These are phyloP conservation scores for Perizoma affinitatum DNA, from an alignment of 2,888 invertebrate species.

Conservation along the genomic window DNA sequence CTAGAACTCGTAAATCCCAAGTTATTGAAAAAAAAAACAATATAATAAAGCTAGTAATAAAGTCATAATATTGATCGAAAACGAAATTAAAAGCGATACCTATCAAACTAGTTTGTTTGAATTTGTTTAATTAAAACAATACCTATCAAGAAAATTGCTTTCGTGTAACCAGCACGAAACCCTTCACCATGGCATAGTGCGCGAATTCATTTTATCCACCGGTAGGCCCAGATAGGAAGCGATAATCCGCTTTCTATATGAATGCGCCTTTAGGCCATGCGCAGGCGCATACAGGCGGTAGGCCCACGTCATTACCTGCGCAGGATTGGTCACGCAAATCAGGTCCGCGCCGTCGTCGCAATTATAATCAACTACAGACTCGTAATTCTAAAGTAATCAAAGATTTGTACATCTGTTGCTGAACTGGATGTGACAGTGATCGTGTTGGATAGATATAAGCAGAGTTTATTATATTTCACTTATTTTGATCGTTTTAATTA, in stretches of 20 bases:
- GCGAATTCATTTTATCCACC: too few relatives aligned
- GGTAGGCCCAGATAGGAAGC: too few relatives aligned
- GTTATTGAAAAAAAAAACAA: too few relatives aligned
- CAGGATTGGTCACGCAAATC: slow-evolving; percentile 81
- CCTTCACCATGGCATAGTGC: too few relatives aligned
- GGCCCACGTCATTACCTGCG: slow-evolving; percentile 72
- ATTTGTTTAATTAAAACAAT: too few relatives aligned
- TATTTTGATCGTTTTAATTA: neutral
- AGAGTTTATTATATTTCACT: neutral
- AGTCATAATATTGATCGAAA: too few relatives aligned
- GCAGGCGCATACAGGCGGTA: slow-evolving; percentile 58
- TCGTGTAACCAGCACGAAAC: too few relatives aligned
- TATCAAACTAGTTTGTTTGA: too few relatives aligned
- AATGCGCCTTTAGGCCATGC: slow-evolving; percentile 29
- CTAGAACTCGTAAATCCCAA: too few relatives aligned
- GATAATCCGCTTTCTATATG: slow-evolving; percentile 1
- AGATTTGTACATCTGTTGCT: slow-evolving; percentile 69
- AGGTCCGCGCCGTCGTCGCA: slow-evolving; percentile 78
- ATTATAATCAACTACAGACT: slow-evolving; percentile 80
- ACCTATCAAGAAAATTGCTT: too few relatives aligned
- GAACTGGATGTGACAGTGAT: slow-evolving; percentile 43
- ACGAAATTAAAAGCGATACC: too few relatives aligned
- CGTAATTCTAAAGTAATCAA: slow-evolving; percentile 83
- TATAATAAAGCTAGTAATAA: too few relatives aligned
- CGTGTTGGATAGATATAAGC: slow-evolving; percentile 17